Conservation (phyloP, 35 echinoderm and acorn worm species). For the Ophioderma brevispina region DNA sequence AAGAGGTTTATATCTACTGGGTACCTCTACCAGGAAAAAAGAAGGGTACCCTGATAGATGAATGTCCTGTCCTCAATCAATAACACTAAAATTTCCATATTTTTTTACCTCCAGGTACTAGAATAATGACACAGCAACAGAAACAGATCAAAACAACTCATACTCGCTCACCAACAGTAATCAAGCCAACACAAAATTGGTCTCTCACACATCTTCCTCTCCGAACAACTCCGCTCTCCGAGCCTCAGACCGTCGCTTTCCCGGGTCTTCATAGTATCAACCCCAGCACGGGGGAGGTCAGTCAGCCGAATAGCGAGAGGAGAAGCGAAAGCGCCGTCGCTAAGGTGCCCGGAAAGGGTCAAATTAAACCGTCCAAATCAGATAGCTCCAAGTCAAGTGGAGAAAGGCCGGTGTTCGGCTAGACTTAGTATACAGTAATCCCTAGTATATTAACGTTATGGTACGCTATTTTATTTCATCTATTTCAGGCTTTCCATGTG, state of each 20-base stretch:
- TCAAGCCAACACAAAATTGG: background rate
- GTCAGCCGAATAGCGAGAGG: slow-evolving; percentile 80
- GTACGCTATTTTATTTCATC: too few species aligned
- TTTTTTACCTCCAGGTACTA: background rate
- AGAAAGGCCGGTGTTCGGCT: slow-evolving; percentile 69
- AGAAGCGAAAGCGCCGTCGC: slow-evolving; percentile 69
- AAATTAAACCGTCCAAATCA: slow-evolving; percentile 80
- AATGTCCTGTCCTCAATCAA: too few species aligned
- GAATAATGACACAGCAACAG: background rate
- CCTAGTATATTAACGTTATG: too few species aligned
- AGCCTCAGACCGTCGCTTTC: slow-evolving; percentile 56
- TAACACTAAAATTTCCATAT: too few species aligned
- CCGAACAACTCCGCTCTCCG: slow-evolving; percentile 93
- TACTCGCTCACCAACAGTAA: slow-evolving; percentile 4
- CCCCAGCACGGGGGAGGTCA: slow-evolving; percentile 91
- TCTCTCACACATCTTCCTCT: slow-evolving; percentile 77
- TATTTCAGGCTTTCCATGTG: too few species aligned
- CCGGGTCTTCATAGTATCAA: slow-evolving; percentile 61
- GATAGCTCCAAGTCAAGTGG: slow-evolving; percentile 29
- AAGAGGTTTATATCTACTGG: too few species aligned
- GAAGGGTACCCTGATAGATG: too few species aligned
- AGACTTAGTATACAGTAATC: too few species aligned
- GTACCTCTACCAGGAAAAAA: too few species aligned
- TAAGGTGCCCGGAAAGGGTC: slow-evolving; percentile 86
- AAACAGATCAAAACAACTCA: background rate